Percentiles rank a stretch among this genome's conserved stretches.
These are phyloP conservation scores for Polyommatus icarus DNA, from an alignment of 2,888 invertebrate species.

Conservation along the genomic window DNA sequence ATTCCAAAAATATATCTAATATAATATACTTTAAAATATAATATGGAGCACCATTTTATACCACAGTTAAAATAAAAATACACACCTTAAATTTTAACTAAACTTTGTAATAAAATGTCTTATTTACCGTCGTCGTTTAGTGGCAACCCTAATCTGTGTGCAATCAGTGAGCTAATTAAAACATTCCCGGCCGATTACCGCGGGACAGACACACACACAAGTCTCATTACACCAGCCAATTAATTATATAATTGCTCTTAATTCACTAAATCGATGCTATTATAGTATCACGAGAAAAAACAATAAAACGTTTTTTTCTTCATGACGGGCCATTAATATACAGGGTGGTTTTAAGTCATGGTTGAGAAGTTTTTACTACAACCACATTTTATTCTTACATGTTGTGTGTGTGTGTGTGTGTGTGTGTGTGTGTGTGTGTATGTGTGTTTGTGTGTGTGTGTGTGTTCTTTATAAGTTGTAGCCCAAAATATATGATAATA, in stretches of 20 bases:
- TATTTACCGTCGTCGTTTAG: background rate
- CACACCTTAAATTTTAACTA: background rate
- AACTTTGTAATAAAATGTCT: background rate
- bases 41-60: too few relatives aligned
- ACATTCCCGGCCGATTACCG: slow-evolving; percentile 56
- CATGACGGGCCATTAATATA: background rate
- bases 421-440: too few relatives aligned
- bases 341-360: too few relatives aligned
- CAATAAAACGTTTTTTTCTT: background rate
- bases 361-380: too few relatives aligned
- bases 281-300: slow-evolving; percentile 32
- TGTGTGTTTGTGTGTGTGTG: too few relatives aligned
- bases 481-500: too few relatives aligned
- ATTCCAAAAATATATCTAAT: too few relatives aligned
- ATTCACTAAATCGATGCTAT: slow-evolving; percentile 34
- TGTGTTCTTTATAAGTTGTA: too few relatives aligned
- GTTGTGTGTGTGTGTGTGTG: too few relatives aligned
- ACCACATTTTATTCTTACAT: too few relatives aligned
- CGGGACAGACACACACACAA: slow-evolving; percentile 37
- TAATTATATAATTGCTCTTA: slow-evolving; percentile 38
- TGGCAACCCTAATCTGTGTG: slow-evolving; percentile 36
- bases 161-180: slow-evolving; percentile 68
- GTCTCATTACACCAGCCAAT: slow-evolving; percentile 34
- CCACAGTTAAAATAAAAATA: background rate
- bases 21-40: too few relatives aligned